phyloP scores from a whole-genome alignment of 2,113 vertebrate genomes.

The Mus spicilegus region DNA sequence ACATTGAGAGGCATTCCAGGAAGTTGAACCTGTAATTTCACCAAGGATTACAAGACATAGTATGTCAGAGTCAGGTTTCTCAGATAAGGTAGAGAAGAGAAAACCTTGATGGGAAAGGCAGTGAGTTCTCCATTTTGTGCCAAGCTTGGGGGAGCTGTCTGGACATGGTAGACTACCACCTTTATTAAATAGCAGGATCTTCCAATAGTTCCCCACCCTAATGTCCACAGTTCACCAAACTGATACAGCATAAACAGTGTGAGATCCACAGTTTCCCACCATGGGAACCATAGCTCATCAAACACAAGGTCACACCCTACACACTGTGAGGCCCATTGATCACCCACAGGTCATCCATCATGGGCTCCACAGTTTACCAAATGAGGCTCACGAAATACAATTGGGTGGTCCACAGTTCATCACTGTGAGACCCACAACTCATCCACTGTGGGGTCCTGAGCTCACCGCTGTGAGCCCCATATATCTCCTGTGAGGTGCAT shows the following conservation, averaged over 20 bases:
- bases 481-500: background rate
- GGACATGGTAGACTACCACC: too few species aligned
- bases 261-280: background rate
- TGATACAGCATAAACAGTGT: background rate
- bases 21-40: too few species aligned
- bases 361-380: background rate
- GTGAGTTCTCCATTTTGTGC: too few species aligned
- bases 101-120: too few species aligned
- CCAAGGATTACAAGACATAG: too few species aligned
- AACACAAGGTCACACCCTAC: background rate
- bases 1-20: too few species aligned
- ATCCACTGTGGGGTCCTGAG: background rate
- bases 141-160: too few species aligned
- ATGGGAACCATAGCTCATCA: background rate
- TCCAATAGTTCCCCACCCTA: background rate
- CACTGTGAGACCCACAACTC: background rate
- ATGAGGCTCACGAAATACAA: background rate
- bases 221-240: background rate
- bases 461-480: background rate
- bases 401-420: background rate
- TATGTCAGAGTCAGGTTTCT: too few species aligned
- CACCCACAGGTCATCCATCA: background rate
- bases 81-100: too few species aligned
- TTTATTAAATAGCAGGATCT: too few species aligned
- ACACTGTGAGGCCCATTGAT: background rate